A percentile compares a stretch with the other conserved stretches of the same genome.
Conservation (phyloP, 2,888 invertebrate species). For the Aleiodes alternator region DNA sequence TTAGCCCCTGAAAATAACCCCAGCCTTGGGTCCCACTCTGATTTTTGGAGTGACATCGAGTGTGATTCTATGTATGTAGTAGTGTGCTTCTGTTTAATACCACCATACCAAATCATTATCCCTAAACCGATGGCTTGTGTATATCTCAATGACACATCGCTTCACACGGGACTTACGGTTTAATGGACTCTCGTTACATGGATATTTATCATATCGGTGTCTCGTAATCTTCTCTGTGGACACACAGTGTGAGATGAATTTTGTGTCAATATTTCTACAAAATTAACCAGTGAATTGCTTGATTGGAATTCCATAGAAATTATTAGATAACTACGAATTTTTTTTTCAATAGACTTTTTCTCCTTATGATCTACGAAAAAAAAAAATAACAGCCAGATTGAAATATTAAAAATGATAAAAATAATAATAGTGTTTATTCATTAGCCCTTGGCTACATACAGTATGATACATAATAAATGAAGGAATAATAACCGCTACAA, state of each 20-base stretch:
- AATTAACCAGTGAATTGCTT: background rate
- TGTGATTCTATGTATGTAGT: conserved; percentile 38
- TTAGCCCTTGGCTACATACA: too few species aligned
- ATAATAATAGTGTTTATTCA: too few species aligned
- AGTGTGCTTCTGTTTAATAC: conserved; percentile 68
- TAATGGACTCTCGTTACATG: conserved; percentile 68
- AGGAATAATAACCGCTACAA: too few species aligned
- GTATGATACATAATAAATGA: too few species aligned
- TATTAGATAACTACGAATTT: too few species aligned
- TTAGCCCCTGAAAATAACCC: conserved; percentile 53
- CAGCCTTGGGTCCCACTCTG: conserved; percentile 59
- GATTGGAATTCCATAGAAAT: too few species aligned
- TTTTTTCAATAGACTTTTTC: too few species aligned
- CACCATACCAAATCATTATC: conserved; percentile 49
- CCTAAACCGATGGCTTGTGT: conserved; percentile 48
- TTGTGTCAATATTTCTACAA: conserved; percentile 20
- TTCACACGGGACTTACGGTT: conserved; percentile 74
- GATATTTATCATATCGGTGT: conserved; percentile 26
- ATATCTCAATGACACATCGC: conserved; percentile 72
- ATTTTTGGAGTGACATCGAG: conserved; percentile 38
- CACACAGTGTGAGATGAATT: conserved; percentile 18
- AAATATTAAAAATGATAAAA: too few species aligned
- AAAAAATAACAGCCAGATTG: too few species aligned
- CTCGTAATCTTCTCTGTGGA: conserved; percentile 28
- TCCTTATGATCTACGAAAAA: too few species aligned